phyloP scores from a whole-genome alignment of 92 coral and sea anemone genomes.

The Scolanthus callimorphus region DNA sequence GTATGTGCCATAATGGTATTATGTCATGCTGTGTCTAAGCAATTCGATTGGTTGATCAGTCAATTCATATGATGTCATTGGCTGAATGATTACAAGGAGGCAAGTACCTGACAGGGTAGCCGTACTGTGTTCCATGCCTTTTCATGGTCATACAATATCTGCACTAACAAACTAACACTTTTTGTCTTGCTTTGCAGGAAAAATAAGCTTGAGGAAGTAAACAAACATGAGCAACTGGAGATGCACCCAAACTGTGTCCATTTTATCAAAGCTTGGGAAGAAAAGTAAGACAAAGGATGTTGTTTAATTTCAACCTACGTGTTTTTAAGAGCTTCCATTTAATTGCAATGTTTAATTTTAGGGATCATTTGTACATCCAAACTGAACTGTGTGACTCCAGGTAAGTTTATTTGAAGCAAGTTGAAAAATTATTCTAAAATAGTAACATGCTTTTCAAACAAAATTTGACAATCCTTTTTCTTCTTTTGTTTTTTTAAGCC shows the following conservation, averaged over 20 bases:
- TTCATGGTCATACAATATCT: too few species aligned
- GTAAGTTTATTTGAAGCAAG: slow-evolving; percentile 35
- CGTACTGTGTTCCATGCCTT: too few species aligned
- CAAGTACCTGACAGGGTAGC: too few species aligned
- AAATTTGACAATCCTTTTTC: not conserved
- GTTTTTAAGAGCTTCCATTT: too few species aligned
- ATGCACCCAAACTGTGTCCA: slow-evolving; percentile 89
- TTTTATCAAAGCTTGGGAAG: slow-evolving; percentile 97
- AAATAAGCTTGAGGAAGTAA: slow-evolving; percentile 91
- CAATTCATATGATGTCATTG: too few species aligned
- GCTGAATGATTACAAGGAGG: too few species aligned
- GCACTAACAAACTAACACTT: not conserved
- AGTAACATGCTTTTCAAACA: too few species aligned
- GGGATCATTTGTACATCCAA: slow-evolving; percentile 92
- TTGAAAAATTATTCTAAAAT: too few species aligned
- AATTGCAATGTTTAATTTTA: slow-evolving; percentile 13
- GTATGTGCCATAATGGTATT: too few species aligned
- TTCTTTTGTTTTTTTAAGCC: slow-evolving; percentile 38
- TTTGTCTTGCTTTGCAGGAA: slow-evolving; percentile 39
- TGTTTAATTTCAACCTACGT: not conserved
- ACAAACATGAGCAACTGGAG: slow-evolving; percentile 78
- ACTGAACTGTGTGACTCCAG: slow-evolving; percentile 95
- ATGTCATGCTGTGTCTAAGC: too few species aligned
- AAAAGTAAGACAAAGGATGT: too few species aligned
- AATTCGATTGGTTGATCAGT: too few species aligned